Evolutionary conservation across 2,797 vertebrate species (phyloP), one percentile per base, ranked within the genome.

Genomic region (Pseudotriccus pelzelni): DNA sequence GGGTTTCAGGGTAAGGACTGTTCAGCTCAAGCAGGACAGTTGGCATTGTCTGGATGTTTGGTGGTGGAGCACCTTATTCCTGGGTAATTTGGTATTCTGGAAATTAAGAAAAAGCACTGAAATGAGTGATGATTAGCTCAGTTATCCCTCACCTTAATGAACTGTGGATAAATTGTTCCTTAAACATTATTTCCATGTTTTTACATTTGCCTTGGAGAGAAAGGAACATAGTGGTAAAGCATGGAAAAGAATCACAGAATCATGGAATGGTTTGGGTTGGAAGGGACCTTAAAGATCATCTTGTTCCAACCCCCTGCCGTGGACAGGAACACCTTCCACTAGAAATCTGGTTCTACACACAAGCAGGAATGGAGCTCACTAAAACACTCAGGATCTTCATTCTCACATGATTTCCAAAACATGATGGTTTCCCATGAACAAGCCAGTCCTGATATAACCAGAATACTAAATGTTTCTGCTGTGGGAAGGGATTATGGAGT

Each of bases 351-450:
- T 22, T 75, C 58, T 64, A 6, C 49, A 15, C 4, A 43, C 8
- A 34, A 49, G 14, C 10, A 37, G 37, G 8, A 32, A 23, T 1
- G 1, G 27, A 46, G 21, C 32, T 63, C 60, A 25, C 39, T 27
- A 17, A n/a, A 36, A 41, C 27, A 28, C 11, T 60, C 9, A 1
- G 43, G 49, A 14, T 39, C 46, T 64, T 25, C 14, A 12, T 37
- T 64, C 55, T 30, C 19, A 4, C 7, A 4, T 1, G 6, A 32
- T 43, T 28, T 70, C 66, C 36, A n/a, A 43, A 79, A 32, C 13
- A 32, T 0, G 0, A 7, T 3, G 27, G 11, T 50, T 84, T 78
- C 69, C 41, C 14, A 1, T 1, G 8, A 34, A 34, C 8, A 66
- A 52, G 3, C 28, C 68, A 47, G 24, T 16, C 34, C 47, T 39